phyloP scores from a whole-genome alignment of 2,888 invertebrate genomes.

The Oxyscelio sp. region DNA sequence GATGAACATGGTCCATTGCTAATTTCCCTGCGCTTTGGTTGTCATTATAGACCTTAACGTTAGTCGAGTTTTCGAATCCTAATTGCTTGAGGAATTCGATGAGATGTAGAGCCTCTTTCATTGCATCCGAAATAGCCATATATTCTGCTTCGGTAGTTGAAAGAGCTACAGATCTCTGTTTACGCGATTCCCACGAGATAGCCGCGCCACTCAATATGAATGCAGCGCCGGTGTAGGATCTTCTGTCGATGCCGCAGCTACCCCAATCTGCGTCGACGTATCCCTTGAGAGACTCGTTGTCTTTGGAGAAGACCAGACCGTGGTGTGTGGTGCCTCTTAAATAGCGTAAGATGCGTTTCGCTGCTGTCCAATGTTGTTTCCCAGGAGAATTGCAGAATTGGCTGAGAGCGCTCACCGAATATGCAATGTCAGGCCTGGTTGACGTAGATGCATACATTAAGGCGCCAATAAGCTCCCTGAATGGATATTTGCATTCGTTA shows the following conservation, averaged over 20 bases:
- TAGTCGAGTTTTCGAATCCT: background rate
- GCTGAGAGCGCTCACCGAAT: background rate
- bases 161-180: too few relatives aligned
- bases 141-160: too few relatives aligned
- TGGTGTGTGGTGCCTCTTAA: background rate
- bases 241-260: conserved; percentile 49
- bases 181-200: conserved; percentile 25
- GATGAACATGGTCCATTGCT: conserved; percentile 12
- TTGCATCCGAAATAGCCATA: conserved; percentile 6
- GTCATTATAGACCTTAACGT: conserved; percentile 6
- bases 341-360: conserved; percentile 11
- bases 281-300: conserved; percentile 21
- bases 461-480: background rate
- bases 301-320: background rate
- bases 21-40: conserved; percentile 31
- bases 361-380: conserved; percentile 7
- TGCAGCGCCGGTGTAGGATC: conserved; percentile 65
- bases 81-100: conserved; percentile 9
- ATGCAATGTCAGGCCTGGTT: too few relatives aligned
- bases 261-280: conserved; percentile 80
- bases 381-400: background rate
- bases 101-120: conserved; percentile 24
- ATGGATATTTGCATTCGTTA: background rate
- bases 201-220: conserved; percentile 26
- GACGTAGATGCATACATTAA: background rate